Base-by-base conservation (phyloP, 2,797 vertebrate species). In the Sebastes itinus region DNA sequence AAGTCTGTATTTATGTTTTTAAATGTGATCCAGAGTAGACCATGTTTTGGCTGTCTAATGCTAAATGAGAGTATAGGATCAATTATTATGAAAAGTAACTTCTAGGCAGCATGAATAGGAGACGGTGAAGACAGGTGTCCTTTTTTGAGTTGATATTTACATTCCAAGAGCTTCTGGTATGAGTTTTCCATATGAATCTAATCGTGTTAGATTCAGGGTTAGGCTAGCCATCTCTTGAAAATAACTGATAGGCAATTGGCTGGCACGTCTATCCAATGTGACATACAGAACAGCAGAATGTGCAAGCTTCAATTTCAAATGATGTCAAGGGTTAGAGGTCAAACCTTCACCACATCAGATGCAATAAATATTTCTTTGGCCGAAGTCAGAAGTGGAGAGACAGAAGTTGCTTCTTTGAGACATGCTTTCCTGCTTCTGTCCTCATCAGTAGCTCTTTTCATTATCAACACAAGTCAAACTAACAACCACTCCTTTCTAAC, bases 401-500 rank as follows among this genome's bases (percentile, higher is more conserved):
- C 7, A 58, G 22, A 71, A 8, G 65, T 6, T 18, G 8, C 8
- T 46, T 58, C 18, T 72, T 28, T 33, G 16, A 78, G 20, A 77
- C 28, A 70, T 49, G 13, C 7, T 23, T 27, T 42, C 7, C 16
- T 30, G 25, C n/a, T 64, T 72, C 59, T 49, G 32, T 38, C 20
- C 18, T 82, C 10, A 20, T 35, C n/a, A 38, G 61, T 22, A 54
- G 7, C 18, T 55, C 27, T 71, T 38, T n/a, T 49, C 18, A 59
- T 49, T 35, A 74, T 62, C 30, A 65, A 66, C 38, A 59, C 52
- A 38, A 66, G 25, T 68, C 33, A 80, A 67, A 71, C 61, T 30
- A 32, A 63, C 9, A 72, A 75, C 30, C 33, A 60, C n/a, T 35
- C 46, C 22, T 69, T 10, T 62, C 4, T 62, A 75, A 58, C 64